Evolutionary conservation across 1,140 invertebrate genomes (phyloP).

Genomic region (Brachionus koreanus): DNA sequence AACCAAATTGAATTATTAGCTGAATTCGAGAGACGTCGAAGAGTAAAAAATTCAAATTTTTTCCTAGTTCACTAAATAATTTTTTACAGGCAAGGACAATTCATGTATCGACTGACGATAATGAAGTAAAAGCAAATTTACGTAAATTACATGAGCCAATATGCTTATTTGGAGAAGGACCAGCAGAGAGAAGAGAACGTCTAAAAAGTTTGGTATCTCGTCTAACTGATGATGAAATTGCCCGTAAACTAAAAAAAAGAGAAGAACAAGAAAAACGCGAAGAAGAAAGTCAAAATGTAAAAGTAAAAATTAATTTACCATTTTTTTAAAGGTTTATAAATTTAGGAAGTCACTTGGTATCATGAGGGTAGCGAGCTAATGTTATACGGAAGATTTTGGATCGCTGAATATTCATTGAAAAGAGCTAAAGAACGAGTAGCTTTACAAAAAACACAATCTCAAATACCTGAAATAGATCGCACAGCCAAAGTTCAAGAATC

Average conservation of each 20-base stretch:
- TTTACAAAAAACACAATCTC: conserved; percentile 63
- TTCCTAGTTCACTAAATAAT: background rate
- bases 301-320: background rate
- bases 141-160: conserved; percentile 86
- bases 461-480: conserved; percentile 59
- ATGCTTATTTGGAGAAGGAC: conserved; percentile 92
- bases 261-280: conserved; percentile 49
- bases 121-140: conserved; percentile 83
- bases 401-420: conserved; percentile 64
- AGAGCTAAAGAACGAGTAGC: conserved; percentile 70
- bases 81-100: conserved; percentile 73
- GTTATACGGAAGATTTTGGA: conserved; percentile 74
- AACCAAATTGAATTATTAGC: conserved; percentile 68
- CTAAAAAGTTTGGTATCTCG: conserved; percentile 78
- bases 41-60: conserved; percentile 55
- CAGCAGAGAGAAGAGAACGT: conserved; percentile 82
- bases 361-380: conserved; percentile 87
- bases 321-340: background rate
- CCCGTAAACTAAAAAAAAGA: conserved; percentile 59
- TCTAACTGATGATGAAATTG: conserved; percentile 75
- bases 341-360: conserved; percentile 74
- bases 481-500: conserved; percentile 60
- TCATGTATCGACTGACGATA: conserved; percentile 71
- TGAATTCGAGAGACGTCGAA: conserved; percentile 84
- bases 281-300: conserved; percentile 65